A percentile compares a stretch with the other conserved stretches of the same genome.
Evolutionary conservation across 2,113 vertebrate species (phyloP).

Genomic region (Anser brachyrhynchus): DNA sequence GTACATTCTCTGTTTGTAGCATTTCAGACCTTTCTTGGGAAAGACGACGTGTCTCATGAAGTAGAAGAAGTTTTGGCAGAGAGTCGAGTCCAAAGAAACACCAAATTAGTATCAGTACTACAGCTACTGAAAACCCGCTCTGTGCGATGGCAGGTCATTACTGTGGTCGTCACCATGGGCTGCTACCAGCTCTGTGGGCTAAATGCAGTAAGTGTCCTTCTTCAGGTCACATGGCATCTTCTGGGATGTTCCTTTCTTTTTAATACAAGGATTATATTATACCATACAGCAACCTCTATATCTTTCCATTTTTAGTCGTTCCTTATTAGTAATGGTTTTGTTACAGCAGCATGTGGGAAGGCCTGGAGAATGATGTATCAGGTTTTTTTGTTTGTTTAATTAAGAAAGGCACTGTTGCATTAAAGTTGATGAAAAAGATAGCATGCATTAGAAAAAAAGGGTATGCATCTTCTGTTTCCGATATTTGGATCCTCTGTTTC

Average conservation of each 20-base stretch:
- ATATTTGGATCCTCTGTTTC: not conserved
- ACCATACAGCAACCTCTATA: not conserved
- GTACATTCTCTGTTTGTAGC: slow-evolving; percentile 70
- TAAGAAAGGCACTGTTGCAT: not conserved
- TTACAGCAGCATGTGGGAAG: not conserved
- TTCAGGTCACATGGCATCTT: not conserved
- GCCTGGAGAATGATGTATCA: rapidly evolving
- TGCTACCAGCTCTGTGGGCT: slow-evolving; percentile 96
- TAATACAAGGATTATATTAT: not conserved
- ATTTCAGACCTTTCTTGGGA: slow-evolving; percentile 89
- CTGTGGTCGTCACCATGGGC: slow-evolving; percentile 86
- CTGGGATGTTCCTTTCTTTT: not conserved
- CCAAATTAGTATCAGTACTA: slow-evolving; percentile 71
- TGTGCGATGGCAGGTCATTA: slow-evolving; percentile 89
- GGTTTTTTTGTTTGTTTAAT: too few species aligned
- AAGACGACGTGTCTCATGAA: slow-evolving; percentile 84
- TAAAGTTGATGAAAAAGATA: not conserved
- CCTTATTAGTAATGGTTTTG: not conserved
- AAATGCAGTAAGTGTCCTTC: slow-evolving; percentile 86
- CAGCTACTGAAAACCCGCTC: slow-evolving; percentile 79
- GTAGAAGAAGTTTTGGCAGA: slow-evolving; percentile 87
- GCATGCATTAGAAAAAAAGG: not conserved
- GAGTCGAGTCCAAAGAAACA: slow-evolving; percentile 78
- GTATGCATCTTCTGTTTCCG: not conserved
- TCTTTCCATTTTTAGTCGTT: not conserved